Percentiles rank a stretch among this genome's conserved stretches.
Conservation (phyloP, 2,797 vertebrate genomes). For the Furcifer pardalis region DNA sequence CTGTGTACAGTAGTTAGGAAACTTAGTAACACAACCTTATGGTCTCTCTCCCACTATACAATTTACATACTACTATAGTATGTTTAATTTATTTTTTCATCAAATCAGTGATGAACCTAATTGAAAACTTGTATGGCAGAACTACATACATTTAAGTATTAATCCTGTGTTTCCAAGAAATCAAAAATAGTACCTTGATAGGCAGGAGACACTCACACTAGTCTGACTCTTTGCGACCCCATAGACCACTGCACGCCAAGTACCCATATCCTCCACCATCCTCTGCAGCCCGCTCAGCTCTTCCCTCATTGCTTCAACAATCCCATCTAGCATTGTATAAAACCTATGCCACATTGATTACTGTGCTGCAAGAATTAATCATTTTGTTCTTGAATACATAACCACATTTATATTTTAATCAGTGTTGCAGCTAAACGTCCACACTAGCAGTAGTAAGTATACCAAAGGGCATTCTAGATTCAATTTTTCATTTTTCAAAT, state of each 20-base stretch:
- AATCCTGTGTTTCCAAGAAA: constrained; percentile 66
- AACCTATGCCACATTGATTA: constrained; percentile 76
- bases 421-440: constrained; percentile 53
- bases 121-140: constrained; percentile 79
- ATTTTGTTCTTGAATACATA: constrained; percentile 71
- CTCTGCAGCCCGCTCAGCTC: too few relatives aligned
- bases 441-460: constrained; percentile 28
- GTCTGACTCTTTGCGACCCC: too few relatives aligned
- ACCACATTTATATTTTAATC: constrained; percentile 80
- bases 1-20: constrained; percentile 47
- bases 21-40: constrained; percentile 66
- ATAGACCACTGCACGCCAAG: too few relatives aligned
- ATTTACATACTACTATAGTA: constrained; percentile 73
- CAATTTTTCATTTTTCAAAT: neutral
- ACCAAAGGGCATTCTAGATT: neutral
- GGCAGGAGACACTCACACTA: constrained; percentile 63
- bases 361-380: constrained; percentile 75
- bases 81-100: constrained; percentile 80
- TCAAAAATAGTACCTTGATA: constrained; percentile 48
- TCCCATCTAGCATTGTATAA: constrained; percentile 74
- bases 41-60: constrained; percentile 61
- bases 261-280: too few relatives aligned
- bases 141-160: constrained; percentile 62
- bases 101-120: constrained; percentile 77
- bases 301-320: too few relatives aligned